Percentiles rank a stretch among this genome's conserved stretches.
These are phyloP conservation scores for Podilymbus podiceps DNA, from an alignment of 2,113 vertebrate species.

Conservation along the genomic window DNA sequence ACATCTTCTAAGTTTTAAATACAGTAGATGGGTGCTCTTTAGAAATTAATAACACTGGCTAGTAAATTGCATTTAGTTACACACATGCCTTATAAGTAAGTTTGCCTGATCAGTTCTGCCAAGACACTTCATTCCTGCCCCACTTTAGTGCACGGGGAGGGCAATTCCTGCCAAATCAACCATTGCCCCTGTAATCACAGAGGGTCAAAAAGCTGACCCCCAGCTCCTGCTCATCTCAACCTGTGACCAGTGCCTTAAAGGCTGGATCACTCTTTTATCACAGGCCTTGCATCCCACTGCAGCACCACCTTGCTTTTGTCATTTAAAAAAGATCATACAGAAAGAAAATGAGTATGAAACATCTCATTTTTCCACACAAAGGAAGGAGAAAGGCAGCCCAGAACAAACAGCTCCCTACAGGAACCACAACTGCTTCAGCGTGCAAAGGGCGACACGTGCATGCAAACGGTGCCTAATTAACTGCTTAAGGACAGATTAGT, in stretches of 20 bases:
- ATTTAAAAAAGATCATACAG: background rate
- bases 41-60: background rate
- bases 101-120: background rate
- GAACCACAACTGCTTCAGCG: background rate
- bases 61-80: background rate
- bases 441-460: background rate
- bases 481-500: constrained; percentile 63
- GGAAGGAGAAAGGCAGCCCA: background rate
- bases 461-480: constrained; percentile 65
- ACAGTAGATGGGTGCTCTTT: background rate
- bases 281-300: background rate
- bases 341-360: background rate
- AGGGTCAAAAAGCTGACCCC: background rate
- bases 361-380: background rate
- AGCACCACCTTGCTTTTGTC: background rate
- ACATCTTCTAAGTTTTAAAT: background rate
- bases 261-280: fast-evolving
- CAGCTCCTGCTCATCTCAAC: background rate
- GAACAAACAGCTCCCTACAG: constrained; percentile 24
- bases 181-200: background rate
- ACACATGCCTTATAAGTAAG: background rate
- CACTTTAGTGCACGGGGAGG: background rate
- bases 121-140: background rate
- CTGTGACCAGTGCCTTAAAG: fast-evolving
- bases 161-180: background rate